These are phyloP conservation scores for Laodelphax striatellus DNA, from an alignment of 1,140 invertebrate genomes.

Conservation along the genomic window DNA sequence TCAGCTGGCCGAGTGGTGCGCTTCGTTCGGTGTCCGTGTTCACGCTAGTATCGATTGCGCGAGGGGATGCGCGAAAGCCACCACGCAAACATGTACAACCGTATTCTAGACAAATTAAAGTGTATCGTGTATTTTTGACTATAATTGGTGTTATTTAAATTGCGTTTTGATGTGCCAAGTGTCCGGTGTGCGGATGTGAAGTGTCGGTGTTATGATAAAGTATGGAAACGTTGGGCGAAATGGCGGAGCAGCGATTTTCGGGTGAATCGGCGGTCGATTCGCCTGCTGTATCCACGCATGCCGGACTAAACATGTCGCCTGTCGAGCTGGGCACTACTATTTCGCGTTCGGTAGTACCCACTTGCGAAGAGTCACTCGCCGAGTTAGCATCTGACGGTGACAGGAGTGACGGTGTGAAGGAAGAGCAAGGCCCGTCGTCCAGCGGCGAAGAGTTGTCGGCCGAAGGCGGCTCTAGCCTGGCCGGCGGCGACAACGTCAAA, in stretches of 20 bases:
- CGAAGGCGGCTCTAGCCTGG: neutral
- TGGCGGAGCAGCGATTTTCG: slow-evolving; percentile 19
- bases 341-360: slow-evolving; percentile 17
- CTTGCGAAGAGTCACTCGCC: slow-evolving; percentile 20
- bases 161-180: neutral
- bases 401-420: slow-evolving; percentile 1
- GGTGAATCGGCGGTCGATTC: slow-evolving; percentile 22
- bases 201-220: slow-evolving; percentile 11
- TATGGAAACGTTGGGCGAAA: slow-evolving; percentile 23
- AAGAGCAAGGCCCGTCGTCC: neutral
- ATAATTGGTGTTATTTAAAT: too few relatives aligned
- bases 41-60: slow-evolving; percentile 6
- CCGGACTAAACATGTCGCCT: slow-evolving; percentile 19
- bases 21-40: too few relatives aligned
- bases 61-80: slow-evolving; percentile 1
- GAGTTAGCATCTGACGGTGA: slow-evolving; percentile 10
- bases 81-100: slow-evolving; percentile 6
- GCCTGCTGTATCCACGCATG: slow-evolving; percentile 22
- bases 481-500: slow-evolving; percentile 2
- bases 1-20: too few relatives aligned
- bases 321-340: slow-evolving; percentile 18
- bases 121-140: slow-evolving; percentile 3
- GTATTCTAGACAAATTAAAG: slow-evolving; percentile 3
- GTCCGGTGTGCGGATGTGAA: slow-evolving; percentile 2
- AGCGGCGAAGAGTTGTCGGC: slow-evolving; percentile 2